These are phyloP conservation scores for Neotragus moschatus DNA, from an alignment of 2,113 vertebrate species.

Conservation along the genomic window DNA sequence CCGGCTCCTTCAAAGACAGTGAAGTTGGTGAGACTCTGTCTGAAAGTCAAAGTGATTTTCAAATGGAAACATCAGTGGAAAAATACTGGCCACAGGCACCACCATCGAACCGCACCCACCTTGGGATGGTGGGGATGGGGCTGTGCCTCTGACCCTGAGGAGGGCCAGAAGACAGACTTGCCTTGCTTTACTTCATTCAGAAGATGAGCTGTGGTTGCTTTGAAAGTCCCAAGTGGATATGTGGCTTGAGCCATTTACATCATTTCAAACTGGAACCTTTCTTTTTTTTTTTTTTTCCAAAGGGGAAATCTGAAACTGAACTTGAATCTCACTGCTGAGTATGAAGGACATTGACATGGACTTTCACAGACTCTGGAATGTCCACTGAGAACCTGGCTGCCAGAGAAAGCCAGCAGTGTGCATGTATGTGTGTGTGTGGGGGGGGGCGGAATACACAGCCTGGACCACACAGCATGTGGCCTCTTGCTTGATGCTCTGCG, in stretches of 20 bases:
- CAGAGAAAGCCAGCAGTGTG: background rate
- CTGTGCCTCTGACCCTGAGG: rapidly evolving
- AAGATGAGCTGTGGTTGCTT: background rate
- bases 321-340: background rate
- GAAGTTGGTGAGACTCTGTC: background rate
- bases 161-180: background rate
- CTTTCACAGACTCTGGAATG: background rate
- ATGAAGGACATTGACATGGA: rapidly evolving
- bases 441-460: background rate
- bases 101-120: rapidly evolving
- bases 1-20: background rate
- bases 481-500: background rate
- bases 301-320: background rate
- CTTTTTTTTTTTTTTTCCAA: background rate
- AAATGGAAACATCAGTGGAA: background rate
- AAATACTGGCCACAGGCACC: background rate
- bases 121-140: background rate
- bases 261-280: background rate
- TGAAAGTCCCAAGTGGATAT: background rate
- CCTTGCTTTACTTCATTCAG: background rate
- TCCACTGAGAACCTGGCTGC: background rate
- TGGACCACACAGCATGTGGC: background rate
- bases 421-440: rapidly evolving
- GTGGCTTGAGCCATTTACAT: background rate
- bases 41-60: background rate